Evolutionary conservation across 2,888 invertebrate species (phyloP), one percentile per base, ranked within the genome.

Genomic region (Drosophila borborema): DNA sequence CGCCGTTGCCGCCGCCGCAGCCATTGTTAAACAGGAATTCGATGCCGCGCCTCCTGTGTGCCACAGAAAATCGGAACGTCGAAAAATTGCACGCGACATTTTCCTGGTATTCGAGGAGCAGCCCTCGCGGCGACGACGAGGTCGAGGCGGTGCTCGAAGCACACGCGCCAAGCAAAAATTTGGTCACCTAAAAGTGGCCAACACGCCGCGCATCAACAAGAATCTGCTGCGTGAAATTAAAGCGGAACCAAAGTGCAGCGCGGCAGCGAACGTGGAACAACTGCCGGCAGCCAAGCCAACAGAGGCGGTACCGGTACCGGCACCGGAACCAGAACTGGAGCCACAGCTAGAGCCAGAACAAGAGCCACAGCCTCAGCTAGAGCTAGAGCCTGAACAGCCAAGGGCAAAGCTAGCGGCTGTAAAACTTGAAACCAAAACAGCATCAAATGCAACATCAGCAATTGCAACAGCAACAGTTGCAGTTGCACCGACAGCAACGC

Each of bases 31-130:
- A 60, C 89, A 89, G 67, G 91, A 91, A 49, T 79, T 86, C 43
- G 86, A 80, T 64, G 81, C 85, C 9, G 74, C 80, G 60, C 70
- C 82, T 38, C 78, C 77, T 49, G 78, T 82, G 40, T 75, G 88
- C 66, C 85, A 93, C 80, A 89, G 93, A 59, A 93, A 93, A 72
- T 93, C 93, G 18, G 92, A 91, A 72, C 86, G 93, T 4, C 91
- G 93, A 75, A 92, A 92, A 90, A 90, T 93, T 41, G 92, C 92
- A 3, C 91, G 93, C 10, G 93, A 93, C 65, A 93, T 93, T 48
- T 93, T 92, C 67, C 82, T 93, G 75, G 91, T 93, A 6, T 92
- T 93, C 70, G 93, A 93, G 74, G 92, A 92, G 68, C 90, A 92
- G 69, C 87, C 92, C 4, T 76, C 80, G n/a, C 82, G 88, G 18